Evolutionary conservation across 2,888 invertebrate genomes (phyloP).

Genomic region (Tigriopus californicus): DNA sequence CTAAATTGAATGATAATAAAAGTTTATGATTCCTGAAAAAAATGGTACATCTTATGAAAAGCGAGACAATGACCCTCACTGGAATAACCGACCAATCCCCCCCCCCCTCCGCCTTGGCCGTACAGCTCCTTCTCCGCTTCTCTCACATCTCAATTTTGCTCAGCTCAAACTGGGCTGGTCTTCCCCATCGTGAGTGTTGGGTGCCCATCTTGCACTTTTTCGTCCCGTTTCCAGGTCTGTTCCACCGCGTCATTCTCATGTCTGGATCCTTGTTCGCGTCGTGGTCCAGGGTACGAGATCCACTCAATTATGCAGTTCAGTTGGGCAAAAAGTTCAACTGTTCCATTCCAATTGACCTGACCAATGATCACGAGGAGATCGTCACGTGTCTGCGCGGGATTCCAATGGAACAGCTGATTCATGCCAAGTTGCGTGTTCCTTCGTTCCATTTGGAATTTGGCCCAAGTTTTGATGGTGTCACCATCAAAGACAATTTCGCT

Average conservation of each 20-base stretch:
- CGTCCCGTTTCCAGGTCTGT: slow-evolving; percentile 21
- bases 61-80: too few species aligned
- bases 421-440: slow-evolving; percentile 9
- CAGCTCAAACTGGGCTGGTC: too few species aligned
- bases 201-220: neutral
- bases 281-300: slow-evolving; percentile 49
- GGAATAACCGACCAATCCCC: too few species aligned
- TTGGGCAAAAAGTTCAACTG: slow-evolving; percentile 59
- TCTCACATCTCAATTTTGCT: too few species aligned
- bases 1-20: too few species aligned
- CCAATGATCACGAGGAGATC: slow-evolving; percentile 19
- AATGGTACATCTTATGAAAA: too few species aligned
- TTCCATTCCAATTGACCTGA: slow-evolving; percentile 18
- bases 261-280: slow-evolving; percentile 25
- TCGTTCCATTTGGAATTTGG: slow-evolving; percentile 8
- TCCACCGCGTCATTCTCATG: slow-evolving; percentile 24
- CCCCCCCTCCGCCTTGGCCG: too few species aligned
- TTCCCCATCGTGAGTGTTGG: too few species aligned
- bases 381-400: slow-evolving; percentile 19
- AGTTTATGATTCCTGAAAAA: too few species aligned
- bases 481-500: slow-evolving; percentile 11
- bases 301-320: slow-evolving; percentile 24
- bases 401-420: slow-evolving; percentile 17
- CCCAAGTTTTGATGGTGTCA: slow-evolving; percentile 14
- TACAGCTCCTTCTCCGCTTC: too few species aligned